Evolutionary conservation across 2,797 vertebrate genomes (phyloP).

Genomic region (Enteromius argenteus): DNA sequence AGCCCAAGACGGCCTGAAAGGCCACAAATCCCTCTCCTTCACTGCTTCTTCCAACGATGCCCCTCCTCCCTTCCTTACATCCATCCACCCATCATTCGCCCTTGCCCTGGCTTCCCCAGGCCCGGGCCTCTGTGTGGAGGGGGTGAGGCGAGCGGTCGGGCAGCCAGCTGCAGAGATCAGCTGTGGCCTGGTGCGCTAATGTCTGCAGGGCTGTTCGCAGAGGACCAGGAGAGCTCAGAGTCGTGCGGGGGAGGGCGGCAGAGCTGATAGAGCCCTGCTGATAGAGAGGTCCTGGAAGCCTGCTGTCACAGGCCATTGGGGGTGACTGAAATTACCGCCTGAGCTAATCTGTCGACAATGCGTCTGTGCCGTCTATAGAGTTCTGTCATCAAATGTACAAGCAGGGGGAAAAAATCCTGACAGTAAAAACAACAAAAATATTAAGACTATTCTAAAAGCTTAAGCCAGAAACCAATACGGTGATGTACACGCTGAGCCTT

Average conservation of each 20-base stretch:
- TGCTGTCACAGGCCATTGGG: slow-evolving; percentile 68
- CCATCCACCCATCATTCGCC: slow-evolving; percentile 63
- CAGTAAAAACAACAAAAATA: neutral
- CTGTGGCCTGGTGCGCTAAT: slow-evolving; percentile 75
- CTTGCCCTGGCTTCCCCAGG: slow-evolving; percentile 61
- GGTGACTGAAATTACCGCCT: slow-evolving; percentile 42
- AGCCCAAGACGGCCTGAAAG: slow-evolving; percentile 85
- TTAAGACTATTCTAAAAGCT: slow-evolving; percentile 5
- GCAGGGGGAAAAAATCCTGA: neutral
- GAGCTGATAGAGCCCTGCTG: slow-evolving; percentile 70
- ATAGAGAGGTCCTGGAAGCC: slow-evolving; percentile 76
- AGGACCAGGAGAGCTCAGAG: slow-evolving; percentile 60
- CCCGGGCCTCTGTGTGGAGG: slow-evolving; percentile 60
- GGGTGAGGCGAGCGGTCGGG: slow-evolving; percentile 27
- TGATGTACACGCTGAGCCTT: neutral
- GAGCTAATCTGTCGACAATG: slow-evolving; percentile 42
- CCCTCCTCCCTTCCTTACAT: slow-evolving; percentile 61
- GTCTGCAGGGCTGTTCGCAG: slow-evolving; percentile 57
- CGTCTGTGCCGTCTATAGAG: neutral
- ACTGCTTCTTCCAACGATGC: slow-evolving; percentile 42
- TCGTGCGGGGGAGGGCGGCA: slow-evolving; percentile 61
- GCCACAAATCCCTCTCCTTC: slow-evolving; percentile 75
- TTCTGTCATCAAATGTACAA: slow-evolving; percentile 15
- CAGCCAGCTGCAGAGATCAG: slow-evolving; percentile 82
- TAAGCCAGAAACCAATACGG: neutral